Evolutionary conservation across 2,113 vertebrate genomes (phyloP), one percentile per base, ranked within the genome.

Genomic region (Hystrix brachyura): DNA sequence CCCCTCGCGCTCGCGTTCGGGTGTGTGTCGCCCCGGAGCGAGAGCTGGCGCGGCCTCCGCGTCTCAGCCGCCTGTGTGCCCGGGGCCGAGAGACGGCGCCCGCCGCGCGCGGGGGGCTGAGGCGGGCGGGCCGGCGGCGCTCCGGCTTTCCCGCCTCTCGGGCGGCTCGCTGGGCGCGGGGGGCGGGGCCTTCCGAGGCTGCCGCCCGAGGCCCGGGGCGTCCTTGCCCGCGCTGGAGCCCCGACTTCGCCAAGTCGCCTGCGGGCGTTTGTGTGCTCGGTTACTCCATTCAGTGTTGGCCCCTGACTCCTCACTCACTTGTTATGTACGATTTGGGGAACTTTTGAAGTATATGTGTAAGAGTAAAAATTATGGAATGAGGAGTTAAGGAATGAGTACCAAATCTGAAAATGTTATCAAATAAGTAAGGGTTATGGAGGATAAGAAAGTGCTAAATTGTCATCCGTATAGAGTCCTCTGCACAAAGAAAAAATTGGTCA

Each of bases 61-160:
- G 0, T 17, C 71, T 46, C 43, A 34, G 65, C 65, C 65, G 14
- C 32, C 65, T 18, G 65, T 34, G 5, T 67, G 4, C 65, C 65
- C 12, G 64, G 29, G 64, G 57, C 57, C 17, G 57, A 13, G 57
- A 57, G 57, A 57, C 64, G 6, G 43, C 32, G 34, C 0, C 5
- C 18, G 18, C 57, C 27, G 43, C 7, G 0, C 38, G 53, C 3
- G 3, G 32, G 1, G 27, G 65, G 57, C 23, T 34, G n/a, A 34
- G 7, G 0, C 25, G 7, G 21, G 34, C 27, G 4, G 13, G 2
- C 0, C 32, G 7, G 57, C 18, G 15, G 23, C 32, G 14, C 25
- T 10, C 8, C 0, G 0, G 81, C 2, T 3, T n/a, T 25, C 17
- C 0, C 1, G 27, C 21, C 34, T 17, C 32, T 9, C 32, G 1